Evolutionary conservation across 2,113 vertebrate genomes (phyloP), one percentile per base, ranked within the genome.

Genomic region (Sinocyclocheilus maitianheensis): DNA sequence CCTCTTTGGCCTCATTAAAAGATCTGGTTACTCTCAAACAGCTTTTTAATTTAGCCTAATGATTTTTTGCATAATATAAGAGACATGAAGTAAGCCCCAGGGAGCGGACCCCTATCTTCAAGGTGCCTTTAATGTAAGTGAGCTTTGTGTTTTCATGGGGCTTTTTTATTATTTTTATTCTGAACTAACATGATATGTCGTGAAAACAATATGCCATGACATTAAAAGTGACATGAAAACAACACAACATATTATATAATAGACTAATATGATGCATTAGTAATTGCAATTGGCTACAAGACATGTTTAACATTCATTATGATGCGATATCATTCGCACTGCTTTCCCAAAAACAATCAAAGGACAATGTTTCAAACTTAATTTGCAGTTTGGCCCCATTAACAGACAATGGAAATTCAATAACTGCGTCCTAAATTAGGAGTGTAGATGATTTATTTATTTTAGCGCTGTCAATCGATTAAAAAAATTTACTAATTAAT

Each of bases 31-130:
- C 94, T 92, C 93, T 95, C 94, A 94, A 95, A 95, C 93, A 94
- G 94, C 93, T 94, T 95, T 95, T 96, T 96, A 94, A 95, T 96
- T 96, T 95, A 94, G 93, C 92, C 90, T 95, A 95, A 95, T 95
- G 95, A 96, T 95, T 95, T 94, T 93, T 93, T 92, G 94, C 92
- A 95, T 94, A 94, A 93, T 93, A 94, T 92, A 95, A 94, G 93
- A 94, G 94, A 94, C 94, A 93, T 93, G 91, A 87, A 90, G 92
- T 91, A 94, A 91, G 92, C 94, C 91, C 94, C 40, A 55, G 93
- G 93, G 95, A 94, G 77, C 84, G 5, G 90, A 90, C 11, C 84
- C 92, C 71, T 90, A 89, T 87, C 91, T 94, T 95, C 94, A 95
- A 95, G 94, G 94, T 95, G 94, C 94, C 94, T 95, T 95, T 94